These are phyloP conservation scores for Zygogramma bicolorata DNA, from an alignment of 2,888 invertebrate genomes.

Conservation along the genomic window DNA sequence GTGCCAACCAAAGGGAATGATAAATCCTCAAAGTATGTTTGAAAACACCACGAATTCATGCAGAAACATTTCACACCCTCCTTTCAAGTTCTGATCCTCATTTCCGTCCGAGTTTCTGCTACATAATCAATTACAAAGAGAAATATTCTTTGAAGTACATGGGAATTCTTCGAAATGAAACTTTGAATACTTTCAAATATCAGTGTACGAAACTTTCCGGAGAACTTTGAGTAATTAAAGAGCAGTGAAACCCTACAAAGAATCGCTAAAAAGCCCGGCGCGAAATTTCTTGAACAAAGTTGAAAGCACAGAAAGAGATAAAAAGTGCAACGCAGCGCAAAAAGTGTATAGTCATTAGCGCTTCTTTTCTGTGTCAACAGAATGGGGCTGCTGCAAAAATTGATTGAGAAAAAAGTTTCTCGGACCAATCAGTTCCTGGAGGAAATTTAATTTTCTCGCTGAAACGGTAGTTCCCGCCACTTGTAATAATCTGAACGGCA, in stretches of 20 bases:
- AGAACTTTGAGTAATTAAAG: slow-evolving; percentile 46
- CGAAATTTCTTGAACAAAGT: background rate
- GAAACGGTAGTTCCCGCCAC: slow-evolving; percentile 7
- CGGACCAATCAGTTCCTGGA: slow-evolving; percentile 38
- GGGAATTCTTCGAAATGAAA: slow-evolving; percentile 27
- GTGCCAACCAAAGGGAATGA: background rate
- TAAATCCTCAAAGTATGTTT: background rate
- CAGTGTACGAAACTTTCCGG: slow-evolving; percentile 40
- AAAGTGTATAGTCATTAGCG: slow-evolving; percentile 48
- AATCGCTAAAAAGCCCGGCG: slow-evolving; percentile 40
- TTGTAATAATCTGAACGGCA: slow-evolving; percentile 24
- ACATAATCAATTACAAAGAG: slow-evolving; percentile 34
- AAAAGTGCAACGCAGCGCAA: slow-evolving; percentile 30
- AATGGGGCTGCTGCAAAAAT: slow-evolving; percentile 36
- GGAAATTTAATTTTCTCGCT: slow-evolving; percentile 34
- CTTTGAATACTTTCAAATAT: slow-evolving; percentile 39
- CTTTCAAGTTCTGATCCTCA: slow-evolving; percentile 17
- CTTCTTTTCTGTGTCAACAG: slow-evolving; percentile 46
- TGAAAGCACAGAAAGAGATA: slow-evolving; percentile 38
- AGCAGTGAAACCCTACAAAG: slow-evolving; percentile 36
- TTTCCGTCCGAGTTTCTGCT: slow-evolving; percentile 18
- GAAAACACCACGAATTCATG: background rate
- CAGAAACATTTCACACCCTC: background rate
- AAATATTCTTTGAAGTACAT: slow-evolving; percentile 38
- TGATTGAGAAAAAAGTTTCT: slow-evolving; percentile 42